phyloP scores from a whole-genome alignment of 2,888 invertebrate species.

The Tribolium freemani region DNA sequence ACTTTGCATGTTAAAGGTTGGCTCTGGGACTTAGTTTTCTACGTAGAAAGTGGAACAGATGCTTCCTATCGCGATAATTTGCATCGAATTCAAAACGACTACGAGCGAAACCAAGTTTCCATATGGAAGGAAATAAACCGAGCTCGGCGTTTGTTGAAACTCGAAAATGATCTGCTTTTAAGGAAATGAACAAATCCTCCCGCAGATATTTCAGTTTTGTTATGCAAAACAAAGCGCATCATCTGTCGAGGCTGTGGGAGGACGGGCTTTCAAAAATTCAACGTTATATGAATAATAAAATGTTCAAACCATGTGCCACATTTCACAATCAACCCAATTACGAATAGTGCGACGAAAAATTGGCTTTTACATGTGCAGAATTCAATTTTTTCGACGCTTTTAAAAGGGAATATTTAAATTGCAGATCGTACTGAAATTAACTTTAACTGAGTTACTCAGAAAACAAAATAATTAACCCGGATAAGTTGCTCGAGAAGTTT shows the following conservation, averaged over 20 bases:
- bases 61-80: constrained; percentile 18
- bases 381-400: background rate
- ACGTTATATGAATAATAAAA: constrained; percentile 18
- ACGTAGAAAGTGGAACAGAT: constrained; percentile 26
- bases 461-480: constrained; percentile 12
- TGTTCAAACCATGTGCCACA: constrained; percentile 10
- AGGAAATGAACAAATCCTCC: background rate
- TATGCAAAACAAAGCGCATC: background rate
- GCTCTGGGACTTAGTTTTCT: constrained; percentile 38
- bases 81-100: constrained; percentile 9
- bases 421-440: constrained; percentile 1
- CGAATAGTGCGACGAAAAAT: constrained; percentile 10
- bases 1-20: constrained; percentile 44
- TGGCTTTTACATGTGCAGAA: background rate
- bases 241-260: background rate
- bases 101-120: constrained; percentile 1
- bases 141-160: background rate
- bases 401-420: background rate
- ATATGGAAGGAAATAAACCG: constrained; percentile 7
- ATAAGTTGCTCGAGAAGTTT: constrained; percentile 12
- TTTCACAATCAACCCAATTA: constrained; percentile 20
- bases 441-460: constrained; percentile 7
- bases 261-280: constrained; percentile 9
- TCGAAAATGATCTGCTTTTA: background rate
- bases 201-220: background rate